These are phyloP conservation scores for Yponomeuta malinellus DNA, from an alignment of 2,888 invertebrate species.

Conservation along the genomic window DNA sequence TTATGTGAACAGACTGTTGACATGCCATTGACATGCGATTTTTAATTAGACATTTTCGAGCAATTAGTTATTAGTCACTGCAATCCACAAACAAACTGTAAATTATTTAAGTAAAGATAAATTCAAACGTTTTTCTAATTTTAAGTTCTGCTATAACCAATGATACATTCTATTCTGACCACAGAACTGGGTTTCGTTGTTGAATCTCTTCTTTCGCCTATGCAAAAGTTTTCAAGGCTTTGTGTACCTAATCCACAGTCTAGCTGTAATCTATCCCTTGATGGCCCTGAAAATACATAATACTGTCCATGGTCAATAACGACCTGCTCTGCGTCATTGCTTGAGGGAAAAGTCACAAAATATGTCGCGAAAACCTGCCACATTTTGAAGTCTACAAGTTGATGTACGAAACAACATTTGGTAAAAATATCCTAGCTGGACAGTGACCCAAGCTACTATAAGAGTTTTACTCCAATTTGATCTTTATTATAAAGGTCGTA, in stretches of 20 bases:
- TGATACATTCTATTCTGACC: too few relatives aligned
- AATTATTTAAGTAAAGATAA: too few relatives aligned
- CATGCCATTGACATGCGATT: too few relatives aligned
- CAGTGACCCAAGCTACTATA: not conserved
- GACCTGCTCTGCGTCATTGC: not conserved
- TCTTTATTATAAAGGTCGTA: not conserved
- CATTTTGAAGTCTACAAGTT: not conserved
- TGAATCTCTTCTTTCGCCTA: too few relatives aligned
- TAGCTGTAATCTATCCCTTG: not conserved
- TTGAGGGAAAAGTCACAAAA: not conserved
- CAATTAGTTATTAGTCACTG: too few relatives aligned
- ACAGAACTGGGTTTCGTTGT: too few relatives aligned
- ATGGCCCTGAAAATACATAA: not conserved
- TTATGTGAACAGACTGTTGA: too few relatives aligned
- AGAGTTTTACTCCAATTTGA: not conserved
- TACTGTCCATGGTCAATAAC: not conserved
- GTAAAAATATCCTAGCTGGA: not conserved
- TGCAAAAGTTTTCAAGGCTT: too few relatives aligned
- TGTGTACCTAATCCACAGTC: not conserved
- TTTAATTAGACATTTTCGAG: too few relatives aligned
- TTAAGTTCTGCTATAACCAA: too few relatives aligned
- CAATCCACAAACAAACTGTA: too few relatives aligned
- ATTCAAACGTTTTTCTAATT: too few relatives aligned
- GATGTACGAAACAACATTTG: not conserved
- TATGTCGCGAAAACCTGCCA: not conserved